Percentiles rank a stretch among this genome's conserved stretches.
These are phyloP conservation scores for Anhinga rufa DNA, from an alignment of 2,113 vertebrate genomes.

Conservation along the genomic window DNA sequence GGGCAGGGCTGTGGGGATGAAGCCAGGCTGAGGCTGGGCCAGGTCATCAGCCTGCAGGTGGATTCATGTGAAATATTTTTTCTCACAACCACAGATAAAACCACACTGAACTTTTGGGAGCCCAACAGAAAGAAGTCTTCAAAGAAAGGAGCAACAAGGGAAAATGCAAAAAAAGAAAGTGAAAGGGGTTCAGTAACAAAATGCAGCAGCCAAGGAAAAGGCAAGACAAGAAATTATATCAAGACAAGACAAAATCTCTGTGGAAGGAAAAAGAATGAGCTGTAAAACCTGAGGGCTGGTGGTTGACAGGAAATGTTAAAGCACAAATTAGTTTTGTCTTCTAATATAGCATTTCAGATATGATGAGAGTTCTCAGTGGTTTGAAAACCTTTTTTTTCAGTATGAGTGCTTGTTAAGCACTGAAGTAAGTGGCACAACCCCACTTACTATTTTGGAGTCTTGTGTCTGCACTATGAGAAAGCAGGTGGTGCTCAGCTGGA, in stretches of 20 bases:
- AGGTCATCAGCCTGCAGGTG: not conserved
- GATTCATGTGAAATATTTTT: not conserved
- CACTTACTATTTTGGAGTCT: not conserved
- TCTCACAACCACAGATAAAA: not conserved
- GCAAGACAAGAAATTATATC: not conserved
- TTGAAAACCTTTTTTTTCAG: not conserved
- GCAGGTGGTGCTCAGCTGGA: not conserved
- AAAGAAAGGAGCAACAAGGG: not conserved
- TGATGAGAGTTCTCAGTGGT: not conserved
- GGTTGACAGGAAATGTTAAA: not conserved
- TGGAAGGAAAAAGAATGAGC: not conserved
- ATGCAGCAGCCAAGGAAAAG: not conserved
- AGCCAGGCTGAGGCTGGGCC: not conserved
- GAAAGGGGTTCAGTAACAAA: not conserved
- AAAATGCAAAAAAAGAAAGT: not conserved
- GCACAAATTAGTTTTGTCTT: not conserved
- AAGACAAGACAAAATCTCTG: not conserved
- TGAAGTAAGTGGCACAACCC: not conserved
- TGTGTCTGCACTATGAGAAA: rapidly evolving
- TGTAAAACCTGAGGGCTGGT: not conserved
- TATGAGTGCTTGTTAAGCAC: not conserved
- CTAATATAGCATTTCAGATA: not conserved
- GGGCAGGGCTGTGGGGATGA: not conserved
- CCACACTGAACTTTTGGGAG: not conserved
- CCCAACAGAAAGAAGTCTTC: not conserved